A percentile compares a stretch with the other conserved stretches of the same genome.
Conservation (phyloP, 2,797 vertebrate species). For the Pseudopleuronectes americanus region DNA sequence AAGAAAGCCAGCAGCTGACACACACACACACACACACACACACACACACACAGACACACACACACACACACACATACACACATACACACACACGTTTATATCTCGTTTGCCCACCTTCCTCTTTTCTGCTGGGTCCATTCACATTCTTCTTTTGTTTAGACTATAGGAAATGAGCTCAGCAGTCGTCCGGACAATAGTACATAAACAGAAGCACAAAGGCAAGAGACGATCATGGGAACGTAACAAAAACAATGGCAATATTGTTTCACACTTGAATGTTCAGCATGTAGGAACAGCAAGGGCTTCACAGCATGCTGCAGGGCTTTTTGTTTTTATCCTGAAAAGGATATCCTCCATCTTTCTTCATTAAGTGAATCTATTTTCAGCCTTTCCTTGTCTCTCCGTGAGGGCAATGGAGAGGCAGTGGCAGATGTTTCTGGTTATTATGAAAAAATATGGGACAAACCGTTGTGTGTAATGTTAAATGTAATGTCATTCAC, state of each 20-base stretch:
- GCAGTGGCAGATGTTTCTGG: constrained; percentile 5
- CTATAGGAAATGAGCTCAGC: constrained; percentile 77
- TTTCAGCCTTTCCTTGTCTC: constrained; percentile 32
- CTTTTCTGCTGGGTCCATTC: constrained; percentile 41
- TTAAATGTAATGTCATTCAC: not conserved
- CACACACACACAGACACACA: constrained; percentile 12
- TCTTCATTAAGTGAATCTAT: constrained; percentile 34
- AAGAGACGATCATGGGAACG: constrained; percentile 62
- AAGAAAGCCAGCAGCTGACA: constrained; percentile 10
- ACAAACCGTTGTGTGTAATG: not conserved
- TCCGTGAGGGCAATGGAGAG: constrained; percentile 17
- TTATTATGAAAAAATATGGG: not conserved
- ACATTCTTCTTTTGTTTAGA: constrained; percentile 71
- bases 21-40: constrained; percentile 12
- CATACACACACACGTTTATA: constrained; percentile 12
- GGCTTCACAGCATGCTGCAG: constrained; percentile 29
- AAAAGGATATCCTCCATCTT: constrained; percentile 51
- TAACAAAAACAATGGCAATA: constrained; percentile 63
- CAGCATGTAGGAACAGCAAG: constrained; percentile 6
- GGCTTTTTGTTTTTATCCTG: constrained; percentile 41
- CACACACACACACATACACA: constrained; percentile 15
- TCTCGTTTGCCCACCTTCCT: constrained; percentile 38
- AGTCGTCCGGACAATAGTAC: constrained; percentile 49
- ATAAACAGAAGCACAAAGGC: constrained; percentile 57
- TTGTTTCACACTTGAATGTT: constrained; percentile 65